Evolutionary conservation across 2,113 vertebrate species (phyloP), one percentile per base, ranked within the genome.

Genomic region (Rhabdomys dilectus): DNA sequence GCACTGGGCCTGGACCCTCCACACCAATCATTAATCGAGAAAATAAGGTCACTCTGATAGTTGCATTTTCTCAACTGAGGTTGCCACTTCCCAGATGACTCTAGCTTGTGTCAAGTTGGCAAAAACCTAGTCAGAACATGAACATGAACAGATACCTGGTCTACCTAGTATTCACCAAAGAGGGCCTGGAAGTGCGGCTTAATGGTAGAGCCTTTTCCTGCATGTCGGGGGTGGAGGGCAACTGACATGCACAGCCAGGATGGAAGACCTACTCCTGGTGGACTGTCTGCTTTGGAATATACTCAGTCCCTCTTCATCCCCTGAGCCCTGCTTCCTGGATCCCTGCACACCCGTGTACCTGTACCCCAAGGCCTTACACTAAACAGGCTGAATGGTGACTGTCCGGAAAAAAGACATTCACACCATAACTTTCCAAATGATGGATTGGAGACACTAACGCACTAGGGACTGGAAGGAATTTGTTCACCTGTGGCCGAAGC

Each of bases 401-500:
- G 48, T n/a, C 34, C n/a, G 45, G 24, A 72, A 31, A 62, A 26
- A 22, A 5, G 29, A 58, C 0, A 48, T 31, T 24, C 45, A 62
- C 31, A 3, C 34, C 34, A 6, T 8, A 21, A 48, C 58, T 0
- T 0, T 56, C 58, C 72, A 7, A 15, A 0, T 16, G 81, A 88
- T 39, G 78, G 36, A 24, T 29, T 53, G 39, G 53, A 39, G 76
- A 75, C 93, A 91, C 88, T 7, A 56, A 94, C 89, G 21, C 88
- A n/a, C 26, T 26, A 1, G 51, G 45, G 13, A 26, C 17, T 56
- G 36, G 51, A 39, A 66, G 53, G n/a, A 17, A 15, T 73, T 58
- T 62, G 53, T 45, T 68, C 16, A 24, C 2, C 1, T 45, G n/a
- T 70, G 29, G 68, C 19, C 3, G n/a, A 92, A 87, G 73, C 53